These are phyloP conservation scores for Netelia inedita DNA, from an alignment of 2,888 invertebrate genomes.

Conservation along the genomic window DNA sequence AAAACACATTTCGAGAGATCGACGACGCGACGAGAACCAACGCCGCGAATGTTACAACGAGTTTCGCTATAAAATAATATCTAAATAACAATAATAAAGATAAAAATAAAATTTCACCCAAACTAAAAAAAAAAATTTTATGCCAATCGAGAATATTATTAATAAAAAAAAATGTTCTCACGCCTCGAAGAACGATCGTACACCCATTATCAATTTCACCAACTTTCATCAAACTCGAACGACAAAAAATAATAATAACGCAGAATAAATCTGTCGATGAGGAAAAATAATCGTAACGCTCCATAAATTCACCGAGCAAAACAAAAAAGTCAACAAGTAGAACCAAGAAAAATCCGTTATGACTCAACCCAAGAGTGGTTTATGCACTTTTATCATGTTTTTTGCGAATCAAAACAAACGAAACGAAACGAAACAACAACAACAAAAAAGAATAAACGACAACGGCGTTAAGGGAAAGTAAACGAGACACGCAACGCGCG, in stretches of 20 bases:
- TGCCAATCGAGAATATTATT: no score
- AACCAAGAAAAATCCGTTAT: slow-evolving; percentile 1
- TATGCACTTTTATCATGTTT: slow-evolving; percentile 9
- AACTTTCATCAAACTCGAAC: no score
- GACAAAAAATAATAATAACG: not conserved
- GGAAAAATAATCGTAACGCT: not conserved
- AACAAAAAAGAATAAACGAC: not conserved
- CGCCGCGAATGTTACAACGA: not conserved
- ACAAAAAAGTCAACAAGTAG: not conserved
- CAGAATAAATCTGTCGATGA: not conserved
- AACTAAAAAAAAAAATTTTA: no score
- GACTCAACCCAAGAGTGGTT: slow-evolving; percentile 1
- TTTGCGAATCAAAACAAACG: not conserved
- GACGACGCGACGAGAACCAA: slow-evolving; percentile 45
- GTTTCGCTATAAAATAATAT: slow-evolving; percentile 20
- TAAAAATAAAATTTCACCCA: no score
- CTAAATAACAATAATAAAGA: no score
- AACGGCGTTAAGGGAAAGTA: slow-evolving; percentile 34
- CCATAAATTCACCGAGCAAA: not conserved
- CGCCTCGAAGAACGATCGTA: no score
- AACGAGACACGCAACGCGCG: slow-evolving; percentile 46
- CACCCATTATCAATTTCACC: no score
- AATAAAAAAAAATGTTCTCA: no score
- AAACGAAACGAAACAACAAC: slow-evolving; percentile 18
- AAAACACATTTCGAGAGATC: slow-evolving; percentile 22